Evolutionary conservation across 2,888 invertebrate species (phyloP).

Genomic region (Cheilosia pagana): DNA sequence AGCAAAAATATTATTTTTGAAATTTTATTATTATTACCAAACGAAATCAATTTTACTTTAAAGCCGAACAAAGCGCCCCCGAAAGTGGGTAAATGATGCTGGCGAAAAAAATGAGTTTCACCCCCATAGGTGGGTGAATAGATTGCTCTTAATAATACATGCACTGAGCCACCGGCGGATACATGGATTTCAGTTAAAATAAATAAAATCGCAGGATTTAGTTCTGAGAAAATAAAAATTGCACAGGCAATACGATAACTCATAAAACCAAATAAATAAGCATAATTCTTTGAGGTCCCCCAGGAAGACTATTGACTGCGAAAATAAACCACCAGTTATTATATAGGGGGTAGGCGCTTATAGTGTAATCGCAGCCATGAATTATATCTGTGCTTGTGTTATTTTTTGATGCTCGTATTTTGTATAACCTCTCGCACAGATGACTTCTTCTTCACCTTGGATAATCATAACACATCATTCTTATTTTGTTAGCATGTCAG

Average conservation of each 20-base stretch:
- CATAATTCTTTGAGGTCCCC: neutral
- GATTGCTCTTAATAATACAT: neutral
- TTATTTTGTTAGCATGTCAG: no score
- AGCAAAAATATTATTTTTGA: neutral
- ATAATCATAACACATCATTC: no score
- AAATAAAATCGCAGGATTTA: conserved; percentile 2
- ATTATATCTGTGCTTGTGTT: neutral
- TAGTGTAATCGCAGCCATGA: no score
- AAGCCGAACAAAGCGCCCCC: conserved; percentile 4
- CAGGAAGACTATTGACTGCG: conserved; percentile 13
- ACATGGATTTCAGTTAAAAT: conserved; percentile 11
- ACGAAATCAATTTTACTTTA: conserved; percentile 21
- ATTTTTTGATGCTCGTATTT: no score
- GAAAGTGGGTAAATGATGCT: neutral
- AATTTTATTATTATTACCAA: conserved; percentile 32
- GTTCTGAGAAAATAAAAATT: neutral
- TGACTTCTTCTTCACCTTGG: no score
- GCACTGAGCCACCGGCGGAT: neutral
- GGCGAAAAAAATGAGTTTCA: neutral
- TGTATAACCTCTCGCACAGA: no score
- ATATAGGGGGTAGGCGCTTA: neutral
- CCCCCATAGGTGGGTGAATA: neutral
- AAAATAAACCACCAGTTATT: neutral
- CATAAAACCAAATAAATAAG: conserved; percentile 22
- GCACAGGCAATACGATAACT: neutral